A percentile compares a stretch with the other conserved stretches of the same genome.
Conservation (phyloP, 1,140 invertebrate species). For the Hesperophylax magnus region DNA sequence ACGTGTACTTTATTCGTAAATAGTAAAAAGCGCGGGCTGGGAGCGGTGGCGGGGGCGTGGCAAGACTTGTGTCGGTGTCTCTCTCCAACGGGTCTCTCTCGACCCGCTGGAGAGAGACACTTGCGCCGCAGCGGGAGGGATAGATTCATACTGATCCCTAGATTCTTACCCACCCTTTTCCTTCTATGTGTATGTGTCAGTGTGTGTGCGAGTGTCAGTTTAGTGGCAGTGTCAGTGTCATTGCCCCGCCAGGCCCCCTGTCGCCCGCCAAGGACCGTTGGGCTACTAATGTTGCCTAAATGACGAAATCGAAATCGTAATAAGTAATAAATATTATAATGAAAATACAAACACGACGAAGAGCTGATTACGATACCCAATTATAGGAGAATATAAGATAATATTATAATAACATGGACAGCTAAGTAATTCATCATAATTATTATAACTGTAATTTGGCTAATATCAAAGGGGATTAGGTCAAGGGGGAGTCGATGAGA, state of each 20-base stretch:
- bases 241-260: conserved; percentile 5
- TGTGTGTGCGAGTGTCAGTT: too few species aligned
- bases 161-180: too few species aligned
- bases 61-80: neutral
- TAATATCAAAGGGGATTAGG: conserved; percentile 55
- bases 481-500: conserved; percentile 48
- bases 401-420: conserved; percentile 56
- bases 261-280: conserved; percentile 12
- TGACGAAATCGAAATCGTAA: conserved; percentile 54
- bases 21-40: neutral
- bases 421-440: conserved; percentile 55
- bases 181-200: too few species aligned
- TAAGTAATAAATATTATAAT: conserved; percentile 52
- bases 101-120: too few species aligned
- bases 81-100: too few species aligned
- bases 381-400: conserved; percentile 57
- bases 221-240: too few species aligned
- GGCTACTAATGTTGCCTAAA: conserved; percentile 42
- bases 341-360: conserved; percentile 57
- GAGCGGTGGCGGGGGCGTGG: neutral
- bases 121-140: too few species aligned
- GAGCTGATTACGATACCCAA: conserved; percentile 57
- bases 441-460: conserved; percentile 57
- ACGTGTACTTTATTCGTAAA: conserved; percentile 24
- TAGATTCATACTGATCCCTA: too few species aligned